Conservation (phyloP, 2,113 vertebrate genomes). For the Pholis gunnellus region DNA sequence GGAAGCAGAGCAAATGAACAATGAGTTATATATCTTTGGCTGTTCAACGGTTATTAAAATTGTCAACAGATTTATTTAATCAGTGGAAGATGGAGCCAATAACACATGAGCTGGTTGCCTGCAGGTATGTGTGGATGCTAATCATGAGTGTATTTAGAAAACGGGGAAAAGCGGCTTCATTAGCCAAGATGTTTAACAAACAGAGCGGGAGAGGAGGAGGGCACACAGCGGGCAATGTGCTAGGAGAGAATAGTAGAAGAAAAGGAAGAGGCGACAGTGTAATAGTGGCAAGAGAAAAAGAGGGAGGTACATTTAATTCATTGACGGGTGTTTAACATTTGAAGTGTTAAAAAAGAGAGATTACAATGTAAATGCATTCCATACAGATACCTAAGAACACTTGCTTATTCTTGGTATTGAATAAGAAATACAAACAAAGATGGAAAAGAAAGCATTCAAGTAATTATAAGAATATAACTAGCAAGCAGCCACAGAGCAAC, state of each 20-base stretch:
- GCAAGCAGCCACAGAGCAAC: not conserved
- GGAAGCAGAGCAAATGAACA: constrained; percentile 12
- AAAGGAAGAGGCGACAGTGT: not conserved
- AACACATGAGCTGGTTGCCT: constrained; percentile 50
- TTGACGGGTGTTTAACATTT: not conserved
- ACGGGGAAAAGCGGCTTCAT: constrained; percentile 46
- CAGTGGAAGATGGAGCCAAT: constrained; percentile 44
- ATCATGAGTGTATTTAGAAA: constrained; percentile 55
- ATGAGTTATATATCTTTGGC: constrained; percentile 46
- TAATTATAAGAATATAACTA: not conserved
- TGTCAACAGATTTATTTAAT: constrained; percentile 58
- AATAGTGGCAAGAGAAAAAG: not conserved
- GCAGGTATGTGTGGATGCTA: constrained; percentile 63
- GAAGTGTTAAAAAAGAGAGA: not conserved
- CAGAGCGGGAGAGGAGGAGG: not conserved
- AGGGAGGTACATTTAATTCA: not conserved
- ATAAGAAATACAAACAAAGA: not conserved
- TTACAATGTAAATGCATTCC: not conserved
- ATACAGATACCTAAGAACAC: not conserved
- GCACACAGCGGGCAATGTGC: not conserved
- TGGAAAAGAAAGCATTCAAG: not conserved
- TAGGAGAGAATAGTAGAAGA: not conserved
- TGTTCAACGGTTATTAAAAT: constrained; percentile 54
- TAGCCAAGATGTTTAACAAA: constrained; percentile 49
- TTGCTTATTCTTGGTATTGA: not conserved